Evolutionary conservation across 2,113 vertebrate species (phyloP).

Genomic region (Peromyscus californicus): DNA sequence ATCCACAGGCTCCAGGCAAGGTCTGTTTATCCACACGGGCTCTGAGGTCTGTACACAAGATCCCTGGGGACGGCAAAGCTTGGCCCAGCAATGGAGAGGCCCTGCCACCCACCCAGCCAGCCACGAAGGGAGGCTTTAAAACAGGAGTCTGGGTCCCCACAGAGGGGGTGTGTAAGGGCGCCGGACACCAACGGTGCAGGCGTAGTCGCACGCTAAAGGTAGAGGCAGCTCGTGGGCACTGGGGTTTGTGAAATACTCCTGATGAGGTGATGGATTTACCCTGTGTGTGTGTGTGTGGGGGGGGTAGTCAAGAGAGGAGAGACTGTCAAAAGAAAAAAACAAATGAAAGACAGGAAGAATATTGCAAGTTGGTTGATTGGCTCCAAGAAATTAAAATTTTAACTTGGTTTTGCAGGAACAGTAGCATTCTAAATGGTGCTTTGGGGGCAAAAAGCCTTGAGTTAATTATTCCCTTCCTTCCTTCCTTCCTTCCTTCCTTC

Average conservation of each 20-base stretch:
- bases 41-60: not conserved
- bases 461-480: not conserved
- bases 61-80: not conserved
- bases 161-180: not conserved
- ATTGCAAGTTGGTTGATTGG: not conserved
- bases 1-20: not conserved
- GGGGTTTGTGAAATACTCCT: too few species aligned
- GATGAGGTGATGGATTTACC: too few species aligned
- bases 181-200: not conserved
- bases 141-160: not conserved
- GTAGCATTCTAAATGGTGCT: not conserved
- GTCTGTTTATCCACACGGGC: not conserved
- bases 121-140: not conserved
- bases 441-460: not conserved
- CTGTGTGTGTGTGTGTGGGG: too few species aligned
- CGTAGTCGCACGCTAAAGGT: not conserved
- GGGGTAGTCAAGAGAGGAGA: too few species aligned
- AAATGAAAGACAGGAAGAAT: not conserved
- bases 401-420: too few species aligned
- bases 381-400: not conserved
- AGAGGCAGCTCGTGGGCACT: not conserved
- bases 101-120: not conserved
- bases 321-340: not conserved
- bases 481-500: rapidly evolving
- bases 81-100: not conserved